Evolutionary conservation across 2,113 vertebrate species (phyloP), one percentile per base, ranked within the genome.

Genomic region (Neofelis nebulosa): DNA sequence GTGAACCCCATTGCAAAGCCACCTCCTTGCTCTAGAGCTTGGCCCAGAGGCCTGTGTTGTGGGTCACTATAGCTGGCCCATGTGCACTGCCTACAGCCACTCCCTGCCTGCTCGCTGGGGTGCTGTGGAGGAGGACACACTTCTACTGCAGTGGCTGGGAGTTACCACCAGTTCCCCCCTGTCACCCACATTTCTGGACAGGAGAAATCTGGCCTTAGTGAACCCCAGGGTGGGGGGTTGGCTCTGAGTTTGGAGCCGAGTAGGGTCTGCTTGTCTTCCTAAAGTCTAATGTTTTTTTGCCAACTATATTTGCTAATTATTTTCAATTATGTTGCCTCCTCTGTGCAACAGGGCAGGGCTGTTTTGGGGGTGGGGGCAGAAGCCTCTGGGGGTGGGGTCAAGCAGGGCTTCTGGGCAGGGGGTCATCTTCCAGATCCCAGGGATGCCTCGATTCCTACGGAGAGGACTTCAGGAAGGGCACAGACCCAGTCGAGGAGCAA

Each of bases 261-360:
- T 79, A 76, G 21, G 79, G 78, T 91, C 83, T 79, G 18, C 33
- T 84, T 16, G 14, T 86, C 50, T 76, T 92, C 50, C 45, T 94
- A 19, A 9, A 57, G 29, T 63, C 79, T 92, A 61, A 61, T 36
- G 80, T 68, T 82, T 19, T 84, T 84, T 93, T 85, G 50, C 50
- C 2, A 18, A 41, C 93, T 88, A 16, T 36, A 33, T 36, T 73
- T 96, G 45, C 85, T 95, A n/a, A 91, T 93, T 84, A 89, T 84
- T 86, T 96, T 95, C 1, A 0, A 52, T 97, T 71, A 21, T 55
- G 33, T 82, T 83, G 65, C 6, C 61, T 91, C 21, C 80, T 95
- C 36, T 6, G 33, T 41, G 52, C 36, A 27, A 79, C 33, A n/a
- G 65, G 50, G 38, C 31, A 93, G 21, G 31, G 16, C 3, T 7